Percentiles rank a stretch among this genome's conserved stretches.
Evolutionary conservation across 2,113 vertebrate genomes (phyloP).

Genomic region (Scatophagus argus): DNA sequence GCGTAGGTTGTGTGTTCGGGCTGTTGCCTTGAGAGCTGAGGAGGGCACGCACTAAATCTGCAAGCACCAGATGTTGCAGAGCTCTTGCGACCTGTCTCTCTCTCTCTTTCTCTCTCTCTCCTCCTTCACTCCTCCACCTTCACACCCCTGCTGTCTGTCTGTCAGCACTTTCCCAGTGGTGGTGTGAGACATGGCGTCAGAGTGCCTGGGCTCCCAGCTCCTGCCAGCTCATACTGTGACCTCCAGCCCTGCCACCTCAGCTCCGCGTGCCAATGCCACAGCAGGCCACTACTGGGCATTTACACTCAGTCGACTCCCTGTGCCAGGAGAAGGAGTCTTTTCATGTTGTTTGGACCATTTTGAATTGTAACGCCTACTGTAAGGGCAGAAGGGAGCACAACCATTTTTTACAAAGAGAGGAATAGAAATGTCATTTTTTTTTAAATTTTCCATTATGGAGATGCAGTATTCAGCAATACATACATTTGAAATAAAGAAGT

Average conservation of each 20-base stretch:
- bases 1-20: slow-evolving; percentile 43
- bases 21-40: slow-evolving; percentile 54
- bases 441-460: neutral
- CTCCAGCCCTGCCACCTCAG: slow-evolving; percentile 74
- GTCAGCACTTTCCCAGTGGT: slow-evolving; percentile 76
- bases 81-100: slow-evolving; percentile 36
- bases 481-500: too few species aligned
- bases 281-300: slow-evolving; percentile 63
- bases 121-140: slow-evolving; percentile 47
- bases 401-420: slow-evolving; percentile 12
- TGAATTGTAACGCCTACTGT: slow-evolving; percentile 18
- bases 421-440: neutral
- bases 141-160: slow-evolving; percentile 71
- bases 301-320: slow-evolving; percentile 44
- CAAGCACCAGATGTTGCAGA: slow-evolving; percentile 72
- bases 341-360: slow-evolving; percentile 51
- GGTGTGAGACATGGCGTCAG: slow-evolving; percentile 81
- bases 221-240: slow-evolving; percentile 79
- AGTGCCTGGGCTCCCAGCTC: slow-evolving; percentile 71
- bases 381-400: slow-evolving; percentile 14
- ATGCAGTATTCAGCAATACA: neutral
- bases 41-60: slow-evolving; percentile 53
- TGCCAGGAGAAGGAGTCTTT: slow-evolving; percentile 59
- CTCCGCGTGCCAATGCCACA: slow-evolving; percentile 71
- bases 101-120: slow-evolving; percentile 11